Conservation (phyloP, 2,797 vertebrate genomes). For the Lithobates pipiens region DNA sequence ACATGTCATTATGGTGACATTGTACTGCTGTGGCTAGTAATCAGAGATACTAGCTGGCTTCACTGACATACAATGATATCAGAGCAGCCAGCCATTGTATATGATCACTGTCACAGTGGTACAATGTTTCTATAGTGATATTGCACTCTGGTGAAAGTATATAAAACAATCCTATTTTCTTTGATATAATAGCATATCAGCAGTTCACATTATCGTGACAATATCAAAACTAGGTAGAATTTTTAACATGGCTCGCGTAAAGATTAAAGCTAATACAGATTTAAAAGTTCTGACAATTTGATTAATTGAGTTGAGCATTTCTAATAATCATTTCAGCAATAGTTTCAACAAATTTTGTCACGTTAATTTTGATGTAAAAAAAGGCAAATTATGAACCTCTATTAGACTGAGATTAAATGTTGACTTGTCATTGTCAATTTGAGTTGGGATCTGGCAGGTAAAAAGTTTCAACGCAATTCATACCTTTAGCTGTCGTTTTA, state of each 20-base stretch:
- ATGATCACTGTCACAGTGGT: too few species aligned
- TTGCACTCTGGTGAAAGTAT: too few species aligned
- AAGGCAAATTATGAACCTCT: not conserved
- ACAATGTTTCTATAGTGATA: too few species aligned
- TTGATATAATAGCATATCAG: not conserved
- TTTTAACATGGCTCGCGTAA: not conserved
- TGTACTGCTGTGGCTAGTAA: too few species aligned
- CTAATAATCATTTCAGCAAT: conserved; percentile 1
- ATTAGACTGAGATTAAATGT: not conserved
- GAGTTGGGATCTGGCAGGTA: not conserved
- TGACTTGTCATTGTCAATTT: not conserved
- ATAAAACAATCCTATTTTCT: not conserved
- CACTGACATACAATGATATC: too few species aligned
- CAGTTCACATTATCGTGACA: not conserved
- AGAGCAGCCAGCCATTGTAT: too few species aligned
- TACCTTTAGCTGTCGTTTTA: not conserved
- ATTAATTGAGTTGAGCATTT: not conserved
- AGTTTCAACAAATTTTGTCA: not conserved
- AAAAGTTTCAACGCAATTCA: not conserved
- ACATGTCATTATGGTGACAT: too few species aligned
- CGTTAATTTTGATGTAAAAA: conserved; percentile 1
- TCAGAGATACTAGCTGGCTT: too few species aligned
- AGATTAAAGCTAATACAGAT: not conserved
- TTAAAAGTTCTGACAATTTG: not conserved
- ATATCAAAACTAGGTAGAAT: not conserved